Conservation (phyloP, 2,797 vertebrate species). For the Craterocephalus amniculus region DNA sequence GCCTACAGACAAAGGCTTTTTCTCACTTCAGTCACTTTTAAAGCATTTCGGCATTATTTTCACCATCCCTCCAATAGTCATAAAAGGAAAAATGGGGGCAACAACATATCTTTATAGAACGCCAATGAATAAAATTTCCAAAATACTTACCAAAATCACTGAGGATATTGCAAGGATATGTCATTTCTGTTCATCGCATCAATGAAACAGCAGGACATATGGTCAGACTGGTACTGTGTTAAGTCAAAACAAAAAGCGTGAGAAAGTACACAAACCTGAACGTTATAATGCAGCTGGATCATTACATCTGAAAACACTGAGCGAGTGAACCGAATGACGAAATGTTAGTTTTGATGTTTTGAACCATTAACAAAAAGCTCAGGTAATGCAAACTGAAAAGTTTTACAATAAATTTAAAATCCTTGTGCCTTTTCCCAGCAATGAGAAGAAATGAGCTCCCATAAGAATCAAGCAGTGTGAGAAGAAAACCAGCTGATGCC, state of each 20-base stretch:
- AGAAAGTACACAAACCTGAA: slow-evolving; percentile 32
- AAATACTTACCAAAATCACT: slow-evolving; percentile 43
- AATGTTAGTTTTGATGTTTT: not conserved
- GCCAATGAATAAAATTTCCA: slow-evolving; percentile 17
- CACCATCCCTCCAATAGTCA: slow-evolving; percentile 19
- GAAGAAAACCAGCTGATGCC: not conserved
- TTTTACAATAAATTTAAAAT: not conserved
- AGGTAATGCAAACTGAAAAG: not conserved
- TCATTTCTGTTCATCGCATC: slow-evolving; percentile 42
- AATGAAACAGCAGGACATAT: slow-evolving; percentile 55
- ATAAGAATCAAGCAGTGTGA: not conserved
- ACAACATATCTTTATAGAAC: slow-evolving; percentile 5
- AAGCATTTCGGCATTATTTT: slow-evolving; percentile 22
- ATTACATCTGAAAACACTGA: not conserved
- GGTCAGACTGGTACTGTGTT: slow-evolving; percentile 1
- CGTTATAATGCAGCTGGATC: slow-evolving; percentile 4
- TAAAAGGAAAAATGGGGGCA: not conserved
- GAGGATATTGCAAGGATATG: slow-evolving; percentile 46
- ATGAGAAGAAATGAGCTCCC: not conserved
- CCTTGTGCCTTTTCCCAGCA: not conserved
- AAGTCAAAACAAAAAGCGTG: slow-evolving; percentile 29
- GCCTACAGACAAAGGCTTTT: slow-evolving; percentile 14
- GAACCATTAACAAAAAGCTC: not conserved
- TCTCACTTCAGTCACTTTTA: slow-evolving; percentile 29
- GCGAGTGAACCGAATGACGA: not conserved